Base-by-base conservation (phyloP, 37 sponge, comb jelly and placozoan species). In the Hexactinellida sp. region DNA sequence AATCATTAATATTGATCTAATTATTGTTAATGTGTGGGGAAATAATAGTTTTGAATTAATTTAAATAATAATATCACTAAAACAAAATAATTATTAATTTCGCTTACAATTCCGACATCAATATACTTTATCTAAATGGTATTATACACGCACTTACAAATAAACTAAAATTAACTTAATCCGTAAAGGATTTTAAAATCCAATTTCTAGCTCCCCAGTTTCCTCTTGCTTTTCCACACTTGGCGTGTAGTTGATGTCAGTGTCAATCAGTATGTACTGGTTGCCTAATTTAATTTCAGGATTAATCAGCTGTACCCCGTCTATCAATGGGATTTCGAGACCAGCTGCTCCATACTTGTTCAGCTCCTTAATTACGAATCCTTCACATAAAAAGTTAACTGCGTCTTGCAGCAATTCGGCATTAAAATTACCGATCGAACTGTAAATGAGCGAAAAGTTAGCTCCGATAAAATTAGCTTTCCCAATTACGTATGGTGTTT, bases 231-330 rank as follows among this genome's bases (percentile, higher is more conserved):
- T 63, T 63, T 10, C 76, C 3, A 3, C 30, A 63, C 76, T 63
- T 36, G 93, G 91, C 34, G 86, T 86, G 86, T 93, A 93, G 84
- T 84, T 85, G 55, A 93, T 84, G 51, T 93, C 93, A 38, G 91
- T 93, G 55, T 84, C 85, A 34, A 93, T 85, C 24, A 85, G 5
- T 35, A 90, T 52, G 84, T 87, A 89, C 0, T 83, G 83, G 87
- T 89, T 54, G 87, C 93, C 91, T 32, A 91, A 37, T 36, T 25
- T 38, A 19, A 92, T 24, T 1, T 39, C 36, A 35, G 93, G 87
- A 85, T 87, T 91, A 24, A 89, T 38, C 38, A 93, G 87, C 9
- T 91, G 86, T 9, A 93, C 52, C 24, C 91, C 93, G 87, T 91
- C 89, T 0, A 93, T 54, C 37, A 84, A 63, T 36, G 93, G 93